A percentile compares a stretch with the other conserved stretches of the same genome.
These are phyloP conservation scores for Clarias laeviceps DNA, from an alignment of 2,797 vertebrate species.

Conservation along the genomic window DNA sequence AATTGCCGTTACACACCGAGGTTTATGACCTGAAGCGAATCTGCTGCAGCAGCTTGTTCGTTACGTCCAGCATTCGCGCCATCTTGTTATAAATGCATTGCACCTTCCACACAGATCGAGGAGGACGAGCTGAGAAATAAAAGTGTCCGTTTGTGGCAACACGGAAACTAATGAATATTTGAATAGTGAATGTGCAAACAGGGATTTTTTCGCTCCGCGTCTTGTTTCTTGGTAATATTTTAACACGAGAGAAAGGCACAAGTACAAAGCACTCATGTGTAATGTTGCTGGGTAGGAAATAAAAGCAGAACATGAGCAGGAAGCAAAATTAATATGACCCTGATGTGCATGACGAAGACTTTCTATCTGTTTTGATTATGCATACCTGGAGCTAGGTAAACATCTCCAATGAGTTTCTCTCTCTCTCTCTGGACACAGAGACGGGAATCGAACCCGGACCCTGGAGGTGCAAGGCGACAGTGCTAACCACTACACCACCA, in stretches of 20 bases:
- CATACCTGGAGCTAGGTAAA: slow-evolving; percentile 7
- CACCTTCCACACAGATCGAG: slow-evolving; percentile 62
- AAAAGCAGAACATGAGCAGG: neutral
- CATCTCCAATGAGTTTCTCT: neutral
- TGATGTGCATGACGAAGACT: too few species aligned
- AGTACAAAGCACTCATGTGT: neutral
- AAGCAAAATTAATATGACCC: neutral
- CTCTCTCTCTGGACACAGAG: neutral
- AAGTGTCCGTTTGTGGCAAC: slow-evolving; percentile 63
- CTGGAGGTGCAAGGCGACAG: too few species aligned
- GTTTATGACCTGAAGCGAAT: slow-evolving; percentile 65
- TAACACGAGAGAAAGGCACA: neutral
- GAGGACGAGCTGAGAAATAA: slow-evolving; percentile 59
- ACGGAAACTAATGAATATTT: slow-evolving; percentile 63
- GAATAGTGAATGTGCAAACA: slow-evolving; percentile 41
- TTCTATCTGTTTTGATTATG: neutral
- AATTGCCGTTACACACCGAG: slow-evolving; percentile 63
- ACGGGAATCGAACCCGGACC: too few species aligned
- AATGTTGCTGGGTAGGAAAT: neutral
- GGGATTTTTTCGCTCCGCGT: neutral
- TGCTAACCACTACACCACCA: too few species aligned
- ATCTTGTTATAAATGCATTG: slow-evolving; percentile 54
- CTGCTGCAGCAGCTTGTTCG: slow-evolving; percentile 60
- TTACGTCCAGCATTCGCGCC: slow-evolving; percentile 56
- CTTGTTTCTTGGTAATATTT: neutral